Base-by-base conservation (phyloP, 2,113 vertebrate genomes). In the Dicaeum eximium region DNA sequence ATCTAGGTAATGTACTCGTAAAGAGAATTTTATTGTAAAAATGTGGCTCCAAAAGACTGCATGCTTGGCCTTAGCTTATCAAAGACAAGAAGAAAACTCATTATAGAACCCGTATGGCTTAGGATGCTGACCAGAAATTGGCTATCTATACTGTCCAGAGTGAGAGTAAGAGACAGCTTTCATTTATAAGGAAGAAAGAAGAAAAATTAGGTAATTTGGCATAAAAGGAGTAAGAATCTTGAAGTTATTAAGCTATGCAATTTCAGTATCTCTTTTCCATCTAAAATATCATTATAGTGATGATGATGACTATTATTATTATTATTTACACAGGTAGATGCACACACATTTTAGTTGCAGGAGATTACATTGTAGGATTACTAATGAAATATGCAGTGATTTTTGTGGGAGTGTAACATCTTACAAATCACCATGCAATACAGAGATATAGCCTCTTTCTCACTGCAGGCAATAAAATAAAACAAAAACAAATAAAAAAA, bases 381-480 rank as follows among this genome's bases (percentile, higher is more conserved):
- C 27, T 85, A 77, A 69, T 62, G 47, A 87, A 95, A 90, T 72
- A 79, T 13, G 20, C 12, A 78, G 51, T 66, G 47, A 37, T 82
- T 86, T 85, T 96, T 83, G 56, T 61, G 44, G 40, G 51, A 80
- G 22, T 37, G 22, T 27, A 74, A 24, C 28, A 51, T 80, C 24
- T 78, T 74, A 64, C 44, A 74, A 90, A 93, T 80, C 47, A 67
- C 72, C 48, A 11, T 37, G 44, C 35, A 67, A 78, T 74, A 61
- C 38, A 80, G 11, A 77, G 45, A 77, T 72, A 62, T 21, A 58
- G 12, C 83, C 42, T 35, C 24, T 91, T 58, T 81, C 74, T 78
- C 47, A 92, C 75, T 92, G 65, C 48, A 79, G 79, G 82, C 82
- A 94, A 66, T 65, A 92, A 95, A 88, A 83, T 61, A 73, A 92